A percentile compares a stretch with the other conserved stretches of the same genome.
Conservation (phyloP, 2,797 vertebrate genomes). For the Philypnodon macrostomus region DNA sequence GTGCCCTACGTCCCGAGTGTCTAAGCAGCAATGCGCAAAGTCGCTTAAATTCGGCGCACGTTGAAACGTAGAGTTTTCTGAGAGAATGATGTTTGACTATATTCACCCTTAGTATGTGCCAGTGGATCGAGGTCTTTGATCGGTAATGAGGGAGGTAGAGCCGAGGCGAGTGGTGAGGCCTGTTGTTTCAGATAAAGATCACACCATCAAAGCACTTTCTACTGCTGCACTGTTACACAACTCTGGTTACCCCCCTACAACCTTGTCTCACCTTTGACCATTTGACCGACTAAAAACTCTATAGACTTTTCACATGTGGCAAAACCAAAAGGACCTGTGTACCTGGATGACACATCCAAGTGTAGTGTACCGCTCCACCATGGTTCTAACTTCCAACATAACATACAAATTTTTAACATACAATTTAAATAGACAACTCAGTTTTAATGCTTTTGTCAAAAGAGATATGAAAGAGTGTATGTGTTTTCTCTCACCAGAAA, state of each 20-base stretch:
- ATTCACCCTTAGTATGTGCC: slow-evolving; percentile 20
- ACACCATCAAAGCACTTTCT: slow-evolving; percentile 52
- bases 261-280: slow-evolving; percentile 43
- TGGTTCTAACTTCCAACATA: no score
- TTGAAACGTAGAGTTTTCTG: slow-evolving; percentile 8
- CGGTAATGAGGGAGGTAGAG: slow-evolving; percentile 49
- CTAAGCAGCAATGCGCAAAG: no score
- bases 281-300: slow-evolving; percentile 19
- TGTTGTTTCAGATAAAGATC: slow-evolving; percentile 58
- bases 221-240: slow-evolving; percentile 13
- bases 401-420: no score
- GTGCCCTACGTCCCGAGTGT: neutral
- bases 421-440: no score
- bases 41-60: slow-evolving; percentile 19
- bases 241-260: slow-evolving; percentile 28
- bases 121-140: slow-evolving; percentile 48
- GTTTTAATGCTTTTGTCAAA: no score
- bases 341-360: no score
- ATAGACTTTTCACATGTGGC: no score
- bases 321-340: no score
- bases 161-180: slow-evolving; percentile 20
- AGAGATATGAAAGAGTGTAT: no score
- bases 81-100: slow-evolving; percentile 30
- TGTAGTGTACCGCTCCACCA: no score
- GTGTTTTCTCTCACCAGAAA: no score